Evolutionary conservation across 2,888 invertebrate species (phyloP).

Genomic region (Hemistola chrysoprasaria): DNA sequence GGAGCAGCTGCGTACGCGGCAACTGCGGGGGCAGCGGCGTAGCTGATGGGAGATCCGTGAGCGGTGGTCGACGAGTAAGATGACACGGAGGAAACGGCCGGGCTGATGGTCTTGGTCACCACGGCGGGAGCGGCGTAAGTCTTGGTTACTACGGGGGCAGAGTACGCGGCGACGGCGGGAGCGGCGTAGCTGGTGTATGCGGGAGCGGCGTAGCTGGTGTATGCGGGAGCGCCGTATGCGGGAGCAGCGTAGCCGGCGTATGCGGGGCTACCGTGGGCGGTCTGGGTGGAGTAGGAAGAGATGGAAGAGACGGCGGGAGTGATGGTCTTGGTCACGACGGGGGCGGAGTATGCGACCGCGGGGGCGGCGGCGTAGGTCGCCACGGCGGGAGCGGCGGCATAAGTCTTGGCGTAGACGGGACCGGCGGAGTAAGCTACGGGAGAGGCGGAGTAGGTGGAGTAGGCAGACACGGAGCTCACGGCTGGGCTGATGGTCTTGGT

Average conservation of each 20-base stretch:
- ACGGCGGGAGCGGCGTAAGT: slow-evolving; percentile 40
- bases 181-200: slow-evolving; percentile 54
- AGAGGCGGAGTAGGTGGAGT: slow-evolving; percentile 47
- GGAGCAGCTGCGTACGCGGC: slow-evolving; percentile 48
- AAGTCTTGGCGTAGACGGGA: slow-evolving; percentile 53
- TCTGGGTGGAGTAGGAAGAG: slow-evolving; percentile 43
- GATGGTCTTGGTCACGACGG: slow-evolving; percentile 51
- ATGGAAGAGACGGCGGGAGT: slow-evolving; percentile 38
- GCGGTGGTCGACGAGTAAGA: slow-evolving; percentile 52
- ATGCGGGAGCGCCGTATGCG: slow-evolving; percentile 34
- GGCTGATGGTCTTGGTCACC: slow-evolving; percentile 46
- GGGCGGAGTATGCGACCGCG: slow-evolving; percentile 76
- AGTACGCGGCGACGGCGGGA: slow-evolving; percentile 46
- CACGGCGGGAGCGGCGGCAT: slow-evolving; percentile 45
- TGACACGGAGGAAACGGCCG: slow-evolving; percentile 50
- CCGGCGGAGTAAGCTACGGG: slow-evolving; percentile 38
- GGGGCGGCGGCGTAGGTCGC: slow-evolving; percentile 82
- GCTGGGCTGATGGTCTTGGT: slow-evolving; percentile 46
- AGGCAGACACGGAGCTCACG: slow-evolving; percentile 52
- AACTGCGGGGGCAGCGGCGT: slow-evolving; percentile 46
- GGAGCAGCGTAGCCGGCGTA: slow-evolving; percentile 39
- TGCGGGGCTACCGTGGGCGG: slow-evolving; percentile 33
- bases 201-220: slow-evolving; percentile 57
- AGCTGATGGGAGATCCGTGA: slow-evolving; percentile 54
- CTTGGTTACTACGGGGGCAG: no score